Conservation (phyloP, 2,797 vertebrate genomes). For the Distichodus sexfasciatus region DNA sequence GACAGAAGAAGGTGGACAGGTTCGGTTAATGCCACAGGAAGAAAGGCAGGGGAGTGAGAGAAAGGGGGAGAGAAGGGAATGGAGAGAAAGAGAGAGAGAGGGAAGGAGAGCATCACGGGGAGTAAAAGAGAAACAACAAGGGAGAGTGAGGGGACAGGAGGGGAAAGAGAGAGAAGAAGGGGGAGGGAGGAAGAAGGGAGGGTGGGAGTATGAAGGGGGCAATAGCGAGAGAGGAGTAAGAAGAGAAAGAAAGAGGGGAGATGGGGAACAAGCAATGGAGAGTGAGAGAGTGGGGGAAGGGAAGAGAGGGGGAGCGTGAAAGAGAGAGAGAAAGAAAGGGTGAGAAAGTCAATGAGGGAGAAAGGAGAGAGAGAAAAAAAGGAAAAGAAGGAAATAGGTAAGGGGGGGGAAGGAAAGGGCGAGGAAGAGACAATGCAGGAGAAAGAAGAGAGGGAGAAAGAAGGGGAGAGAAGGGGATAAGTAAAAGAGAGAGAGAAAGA, state of each 20-base stretch:
- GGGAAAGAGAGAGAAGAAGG: background rate
- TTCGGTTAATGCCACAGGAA: background rate
- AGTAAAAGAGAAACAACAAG: background rate
- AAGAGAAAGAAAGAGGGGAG: constrained; percentile 19
- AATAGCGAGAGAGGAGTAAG: too few species aligned
- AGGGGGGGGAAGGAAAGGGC: constrained; percentile 38
- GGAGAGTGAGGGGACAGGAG: background rate
- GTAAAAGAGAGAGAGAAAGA: too few species aligned
- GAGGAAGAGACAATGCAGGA: background rate
- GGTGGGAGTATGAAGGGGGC: background rate
- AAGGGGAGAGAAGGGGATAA: background rate
- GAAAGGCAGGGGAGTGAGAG: too few species aligned
- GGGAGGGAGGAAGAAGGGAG: background rate
- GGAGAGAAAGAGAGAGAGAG: background rate
- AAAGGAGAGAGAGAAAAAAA: too few species aligned
- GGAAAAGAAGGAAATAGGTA: too few species aligned
- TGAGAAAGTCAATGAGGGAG: constrained; percentile 15
- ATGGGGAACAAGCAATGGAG: background rate
- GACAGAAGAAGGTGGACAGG: background rate
- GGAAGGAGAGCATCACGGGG: background rate
- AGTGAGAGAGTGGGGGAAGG: constrained; percentile 13
- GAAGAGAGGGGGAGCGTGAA: constrained; percentile 18
- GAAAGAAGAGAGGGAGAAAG: background rate
- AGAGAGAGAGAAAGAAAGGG: constrained; percentile 20
- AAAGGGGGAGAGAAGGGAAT: too few species aligned